Conservation (phyloP, 2,888 invertebrate genomes). For the Calameuta pallipes region DNA sequence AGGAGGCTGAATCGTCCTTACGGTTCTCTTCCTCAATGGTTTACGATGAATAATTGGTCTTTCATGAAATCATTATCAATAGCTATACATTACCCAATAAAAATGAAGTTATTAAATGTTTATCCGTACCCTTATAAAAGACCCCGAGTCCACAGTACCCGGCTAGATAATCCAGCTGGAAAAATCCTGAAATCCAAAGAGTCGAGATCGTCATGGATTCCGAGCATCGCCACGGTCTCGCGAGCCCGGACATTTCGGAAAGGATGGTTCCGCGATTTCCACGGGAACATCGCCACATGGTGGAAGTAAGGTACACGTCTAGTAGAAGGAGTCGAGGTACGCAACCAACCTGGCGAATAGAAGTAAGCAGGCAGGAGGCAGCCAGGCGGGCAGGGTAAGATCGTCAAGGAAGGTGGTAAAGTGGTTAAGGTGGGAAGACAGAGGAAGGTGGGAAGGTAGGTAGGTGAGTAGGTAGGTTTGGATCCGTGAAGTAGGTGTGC, state of each 20-base stretch:
- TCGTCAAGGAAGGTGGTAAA: background rate
- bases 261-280: background rate
- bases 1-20: background rate
- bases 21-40: background rate
- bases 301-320: background rate
- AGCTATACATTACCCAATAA: background rate
- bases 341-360: background rate
- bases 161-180: background rate
- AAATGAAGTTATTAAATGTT: background rate
- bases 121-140: background rate
- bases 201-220: background rate
- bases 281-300: background rate
- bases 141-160: background rate
- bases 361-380: background rate
- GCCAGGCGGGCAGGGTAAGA: background rate
- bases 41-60: background rate
- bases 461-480: background rate
- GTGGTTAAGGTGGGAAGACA: background rate
- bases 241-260: background rate
- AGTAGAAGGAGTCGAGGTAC: background rate
- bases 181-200: background rate
- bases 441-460: conserved; percentile 13
- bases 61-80: background rate
- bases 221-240: background rate
- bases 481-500: conserved; percentile 13